These are phyloP conservation scores for Willowsia nigromaculata DNA, from an alignment of 2,888 invertebrate genomes.

Conservation along the genomic window DNA sequence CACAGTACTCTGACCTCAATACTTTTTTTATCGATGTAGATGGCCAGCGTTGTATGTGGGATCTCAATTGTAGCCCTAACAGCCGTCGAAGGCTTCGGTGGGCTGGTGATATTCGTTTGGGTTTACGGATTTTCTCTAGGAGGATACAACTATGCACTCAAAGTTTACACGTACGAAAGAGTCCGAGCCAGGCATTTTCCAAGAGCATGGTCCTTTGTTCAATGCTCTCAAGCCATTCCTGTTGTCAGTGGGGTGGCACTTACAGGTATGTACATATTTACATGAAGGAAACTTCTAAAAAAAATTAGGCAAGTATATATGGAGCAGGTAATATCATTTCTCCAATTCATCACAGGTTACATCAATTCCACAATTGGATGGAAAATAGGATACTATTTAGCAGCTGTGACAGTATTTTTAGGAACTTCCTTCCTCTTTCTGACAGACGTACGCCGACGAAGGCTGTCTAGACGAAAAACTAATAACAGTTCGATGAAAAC, in stretches of 20 bases:
- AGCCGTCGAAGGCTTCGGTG: conserved; percentile 84
- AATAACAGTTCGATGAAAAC: conserved; percentile 78
- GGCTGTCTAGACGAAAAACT: conserved; percentile 76
- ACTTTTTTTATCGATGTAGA: conserved; percentile 80
- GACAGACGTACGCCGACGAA: conserved; percentile 89
- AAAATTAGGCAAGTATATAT: background rate
- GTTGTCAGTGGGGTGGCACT: conserved; percentile 91
- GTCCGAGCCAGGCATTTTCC: conserved; percentile 92
- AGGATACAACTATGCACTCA: conserved; percentile 92
- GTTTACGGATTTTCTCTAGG: conserved; percentile 89
- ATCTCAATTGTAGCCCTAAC: conserved; percentile 89
- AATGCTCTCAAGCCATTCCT: conserved; percentile 92
- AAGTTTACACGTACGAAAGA: conserved; percentile 93
- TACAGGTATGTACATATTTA: conserved; percentile 83
- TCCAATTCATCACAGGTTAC: conserved; percentile 83
- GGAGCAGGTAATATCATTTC: conserved; percentile 36
- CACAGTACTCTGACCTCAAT: background rate
- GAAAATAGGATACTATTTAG: conserved; percentile 91
- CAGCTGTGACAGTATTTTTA: conserved; percentile 88
- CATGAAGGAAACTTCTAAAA: background rate
- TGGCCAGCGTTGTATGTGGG: conserved; percentile 89
- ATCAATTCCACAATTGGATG: conserved; percentile 89
- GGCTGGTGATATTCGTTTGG: conserved; percentile 83
- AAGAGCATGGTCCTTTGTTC: conserved; percentile 93
- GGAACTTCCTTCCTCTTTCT: conserved; percentile 90